Conservation (phyloP, 2,797 vertebrate species). For the Falco cherrug region DNA sequence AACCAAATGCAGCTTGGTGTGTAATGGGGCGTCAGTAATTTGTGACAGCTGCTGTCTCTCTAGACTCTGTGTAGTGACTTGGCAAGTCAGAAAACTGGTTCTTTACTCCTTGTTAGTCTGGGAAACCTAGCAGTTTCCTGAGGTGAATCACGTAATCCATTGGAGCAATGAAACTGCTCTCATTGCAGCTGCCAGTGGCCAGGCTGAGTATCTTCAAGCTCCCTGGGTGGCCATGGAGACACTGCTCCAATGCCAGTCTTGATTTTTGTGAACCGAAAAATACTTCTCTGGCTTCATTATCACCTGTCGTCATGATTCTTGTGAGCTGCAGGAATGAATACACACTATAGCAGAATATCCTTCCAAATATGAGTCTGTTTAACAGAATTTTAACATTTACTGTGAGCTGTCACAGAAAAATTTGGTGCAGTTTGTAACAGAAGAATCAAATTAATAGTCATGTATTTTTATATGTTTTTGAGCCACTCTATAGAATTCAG, state of each 20-base stretch:
- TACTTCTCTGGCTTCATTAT: not conserved
- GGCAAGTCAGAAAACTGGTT: not conserved
- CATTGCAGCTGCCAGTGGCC: not conserved
- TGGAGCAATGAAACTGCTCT: not conserved
- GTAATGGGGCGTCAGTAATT: slow-evolving; percentile 53
- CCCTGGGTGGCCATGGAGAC: accelerated
- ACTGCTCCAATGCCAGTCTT: not conserved
- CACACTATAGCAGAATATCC: not conserved
- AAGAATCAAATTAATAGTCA: not conserved
- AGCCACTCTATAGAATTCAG: not conserved
- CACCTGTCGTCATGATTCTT: not conserved
- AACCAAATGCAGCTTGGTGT: slow-evolving; percentile 45
- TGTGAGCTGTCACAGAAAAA: not conserved
- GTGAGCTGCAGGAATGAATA: not conserved
- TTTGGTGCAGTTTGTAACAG: not conserved
- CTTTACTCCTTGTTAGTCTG: slow-evolving; percentile 8
- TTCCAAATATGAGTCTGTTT: not conserved
- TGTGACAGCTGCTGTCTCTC: slow-evolving; percentile 54
- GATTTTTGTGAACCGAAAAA: not conserved
- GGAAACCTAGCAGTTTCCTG: not conserved
- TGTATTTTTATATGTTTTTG: not conserved
- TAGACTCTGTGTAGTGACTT: not conserved
- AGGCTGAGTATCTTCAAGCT: not conserved
- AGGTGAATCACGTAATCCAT: not conserved
- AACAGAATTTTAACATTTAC: not conserved